These are phyloP conservation scores for Cydia amplana DNA, from an alignment of 1,140 invertebrate genomes.

Conservation along the genomic window DNA sequence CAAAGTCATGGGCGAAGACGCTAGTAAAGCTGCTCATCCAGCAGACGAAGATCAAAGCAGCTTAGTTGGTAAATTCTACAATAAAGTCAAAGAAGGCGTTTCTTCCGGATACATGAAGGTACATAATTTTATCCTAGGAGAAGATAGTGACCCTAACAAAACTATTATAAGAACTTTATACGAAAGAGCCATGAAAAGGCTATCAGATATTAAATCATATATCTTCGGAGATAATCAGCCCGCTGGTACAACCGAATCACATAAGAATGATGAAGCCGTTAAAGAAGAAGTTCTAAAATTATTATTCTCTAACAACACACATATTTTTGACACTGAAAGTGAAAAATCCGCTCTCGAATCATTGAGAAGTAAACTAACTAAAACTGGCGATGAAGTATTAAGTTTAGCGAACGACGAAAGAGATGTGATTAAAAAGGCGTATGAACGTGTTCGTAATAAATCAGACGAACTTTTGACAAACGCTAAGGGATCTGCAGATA, in stretches of 20 bases:
- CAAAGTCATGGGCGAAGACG: conserved; percentile 33
- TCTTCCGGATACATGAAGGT: conserved; percentile 20
- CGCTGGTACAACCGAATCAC: background rate
- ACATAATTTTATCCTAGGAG: background rate
- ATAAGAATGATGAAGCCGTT: background rate
- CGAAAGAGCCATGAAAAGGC: conserved; percentile 18
- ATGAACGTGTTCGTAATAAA: conserved; percentile 9
- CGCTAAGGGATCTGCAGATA: conserved; percentile 2
- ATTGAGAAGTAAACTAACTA: conserved; percentile 13
- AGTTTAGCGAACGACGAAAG: background rate
- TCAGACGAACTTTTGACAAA: background rate
- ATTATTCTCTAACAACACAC: background rate
- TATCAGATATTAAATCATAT: background rate
- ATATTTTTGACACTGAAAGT: conserved; percentile 6
- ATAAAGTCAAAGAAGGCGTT: conserved; percentile 19
- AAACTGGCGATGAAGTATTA: conserved; percentile 1
- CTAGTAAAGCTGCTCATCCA: background rate
- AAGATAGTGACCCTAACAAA: conserved; percentile 21
- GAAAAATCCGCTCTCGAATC: conserved; percentile 15
- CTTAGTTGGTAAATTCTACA: background rate
- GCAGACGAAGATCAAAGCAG: conserved; percentile 4
- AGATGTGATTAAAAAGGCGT: conserved; percentile 12
- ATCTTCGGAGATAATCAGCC: background rate
- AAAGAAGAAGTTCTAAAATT: conserved; percentile 22
- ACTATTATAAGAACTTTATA: conserved; percentile 15